A percentile compares a stretch with the other conserved stretches of the same genome.
phyloP scores from a whole-genome alignment of 2,888 invertebrate species.

The Aricia artaxerxes region DNA sequence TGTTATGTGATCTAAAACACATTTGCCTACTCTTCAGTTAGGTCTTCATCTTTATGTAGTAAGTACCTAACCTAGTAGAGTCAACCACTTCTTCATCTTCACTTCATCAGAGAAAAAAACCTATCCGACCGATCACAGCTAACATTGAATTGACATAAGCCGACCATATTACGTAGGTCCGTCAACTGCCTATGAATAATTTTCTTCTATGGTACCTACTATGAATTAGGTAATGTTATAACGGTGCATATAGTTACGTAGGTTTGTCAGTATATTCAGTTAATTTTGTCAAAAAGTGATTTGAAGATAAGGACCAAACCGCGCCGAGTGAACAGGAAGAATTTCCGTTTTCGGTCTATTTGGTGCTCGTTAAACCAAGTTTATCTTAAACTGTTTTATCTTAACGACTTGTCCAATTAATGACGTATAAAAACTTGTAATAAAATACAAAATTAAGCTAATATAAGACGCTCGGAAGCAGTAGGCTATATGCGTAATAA shows the following conservation, averaged over 20 bases:
- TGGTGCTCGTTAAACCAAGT: constrained; percentile 18
- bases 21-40: constrained; percentile 18
- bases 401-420: constrained; percentile 14
- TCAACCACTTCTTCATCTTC: too few relatives aligned
- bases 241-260: too few relatives aligned
- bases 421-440: background rate
- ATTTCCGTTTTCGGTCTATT: constrained; percentile 16
- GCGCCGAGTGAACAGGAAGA: constrained; percentile 8
- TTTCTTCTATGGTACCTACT: too few relatives aligned
- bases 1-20: constrained; percentile 30
- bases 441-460: background rate
- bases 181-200: too few relatives aligned
- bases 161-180: too few relatives aligned
- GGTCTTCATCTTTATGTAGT: background rate
- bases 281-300: background rate
- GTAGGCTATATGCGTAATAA: background rate
- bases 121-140: too few relatives aligned
- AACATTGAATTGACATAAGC: too few relatives aligned
- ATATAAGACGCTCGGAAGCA: background rate
- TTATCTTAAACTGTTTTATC: constrained; percentile 11
- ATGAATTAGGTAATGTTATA: too few relatives aligned
- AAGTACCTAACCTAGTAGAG: background rate
- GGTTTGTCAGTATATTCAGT: background rate
- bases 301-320: background rate
- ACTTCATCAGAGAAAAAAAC: too few relatives aligned